These are phyloP conservation scores for Harlomillsia oculata DNA, from an alignment of 1,140 invertebrate species.

Conservation along the genomic window DNA sequence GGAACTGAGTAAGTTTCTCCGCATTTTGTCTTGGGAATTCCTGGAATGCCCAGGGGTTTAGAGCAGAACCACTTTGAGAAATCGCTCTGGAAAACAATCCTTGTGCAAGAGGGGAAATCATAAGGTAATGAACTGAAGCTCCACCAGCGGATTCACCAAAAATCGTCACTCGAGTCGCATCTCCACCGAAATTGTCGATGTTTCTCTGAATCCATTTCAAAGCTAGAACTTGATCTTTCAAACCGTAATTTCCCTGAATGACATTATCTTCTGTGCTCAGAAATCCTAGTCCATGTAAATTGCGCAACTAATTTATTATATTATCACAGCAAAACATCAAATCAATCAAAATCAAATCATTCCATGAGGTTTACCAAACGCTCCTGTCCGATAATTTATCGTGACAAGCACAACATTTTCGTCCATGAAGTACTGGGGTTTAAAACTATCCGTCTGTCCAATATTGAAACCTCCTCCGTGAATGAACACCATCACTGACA, in stretches of 20 bases:
- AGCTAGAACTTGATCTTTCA: constrained; percentile 15
- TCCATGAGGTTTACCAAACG: neutral
- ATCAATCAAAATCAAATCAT: too few species aligned
- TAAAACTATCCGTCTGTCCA: neutral
- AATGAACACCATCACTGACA: too few species aligned
- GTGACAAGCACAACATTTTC: neutral
- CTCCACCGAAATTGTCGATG: neutral
- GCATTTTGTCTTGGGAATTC: constrained; percentile 8
- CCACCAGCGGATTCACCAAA: neutral
- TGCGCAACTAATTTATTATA: too few species aligned
- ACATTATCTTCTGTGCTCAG: constrained; percentile 1
- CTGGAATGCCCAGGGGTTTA: constrained; percentile 10
- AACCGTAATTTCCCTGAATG: constrained; percentile 30
- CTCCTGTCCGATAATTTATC: neutral
- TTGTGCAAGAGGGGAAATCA: neutral
- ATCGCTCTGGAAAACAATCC: constrained; percentile 15
- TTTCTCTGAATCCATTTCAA: neutral
- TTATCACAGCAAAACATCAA: too few species aligned
- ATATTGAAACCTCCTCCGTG: neutral
- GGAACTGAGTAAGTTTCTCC: neutral
- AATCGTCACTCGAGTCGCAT: neutral
- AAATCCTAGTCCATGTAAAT: too few species aligned
- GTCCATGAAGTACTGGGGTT: neutral
- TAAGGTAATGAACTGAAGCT: neutral
- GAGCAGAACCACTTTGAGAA: constrained; percentile 8